Conservation (phyloP, 2,113 vertebrate genomes). For the Pseudorasbora parva region DNA sequence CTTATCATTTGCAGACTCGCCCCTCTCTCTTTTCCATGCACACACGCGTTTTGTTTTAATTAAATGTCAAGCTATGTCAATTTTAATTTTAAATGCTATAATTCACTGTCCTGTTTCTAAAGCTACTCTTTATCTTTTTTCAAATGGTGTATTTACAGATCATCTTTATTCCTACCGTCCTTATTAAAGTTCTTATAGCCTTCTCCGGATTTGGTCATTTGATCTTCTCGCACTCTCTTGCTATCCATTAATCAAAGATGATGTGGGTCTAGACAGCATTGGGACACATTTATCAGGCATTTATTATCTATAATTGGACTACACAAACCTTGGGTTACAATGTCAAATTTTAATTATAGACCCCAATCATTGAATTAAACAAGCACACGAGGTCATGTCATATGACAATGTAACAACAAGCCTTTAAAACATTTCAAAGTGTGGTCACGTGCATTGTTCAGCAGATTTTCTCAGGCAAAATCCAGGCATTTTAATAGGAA, state of each 20-base stretch:
- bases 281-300: background rate
- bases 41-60: background rate
- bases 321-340: background rate
- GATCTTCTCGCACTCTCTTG: background rate
- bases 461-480: background rate
- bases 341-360: background rate
- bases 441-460: background rate
- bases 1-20: background rate
- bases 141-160: constrained; percentile 6
- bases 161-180: background rate
- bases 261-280: background rate
- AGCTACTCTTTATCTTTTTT: background rate
- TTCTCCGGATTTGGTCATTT: background rate
- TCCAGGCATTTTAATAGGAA: background rate
- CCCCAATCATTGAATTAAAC: background rate
- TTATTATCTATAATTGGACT: background rate
- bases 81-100: background rate
- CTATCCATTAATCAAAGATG: background rate
- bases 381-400: background rate
- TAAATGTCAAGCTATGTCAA: constrained; percentile 11
- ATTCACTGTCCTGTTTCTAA: background rate
- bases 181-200: background rate
- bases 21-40: background rate
- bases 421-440: background rate
- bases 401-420: background rate